Percentiles rank a stretch among this genome's conserved stretches.
These are phyloP conservation scores for Standfussiana lucernea DNA, from an alignment of 2,888 invertebrate genomes.

Conservation along the genomic window DNA sequence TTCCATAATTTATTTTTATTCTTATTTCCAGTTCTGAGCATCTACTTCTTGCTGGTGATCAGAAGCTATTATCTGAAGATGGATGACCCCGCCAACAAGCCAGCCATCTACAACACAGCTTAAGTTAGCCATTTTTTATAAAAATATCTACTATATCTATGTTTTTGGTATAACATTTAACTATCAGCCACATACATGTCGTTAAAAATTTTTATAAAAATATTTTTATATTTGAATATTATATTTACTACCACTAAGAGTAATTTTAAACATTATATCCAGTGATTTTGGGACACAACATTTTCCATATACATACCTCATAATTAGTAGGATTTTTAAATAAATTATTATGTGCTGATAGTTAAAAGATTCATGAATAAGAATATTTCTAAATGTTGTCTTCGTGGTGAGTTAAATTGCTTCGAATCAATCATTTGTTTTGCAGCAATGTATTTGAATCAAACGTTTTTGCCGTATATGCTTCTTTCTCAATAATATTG, in stretches of 20 bases:
- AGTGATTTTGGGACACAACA: not conserved
- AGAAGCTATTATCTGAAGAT: constrained; percentile 69
- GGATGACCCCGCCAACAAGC: constrained; percentile 60
- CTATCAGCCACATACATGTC: constrained; percentile 49
- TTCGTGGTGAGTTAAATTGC: constrained; percentile 51
- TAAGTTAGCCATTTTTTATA: constrained; percentile 28
- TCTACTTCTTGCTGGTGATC: constrained; percentile 68
- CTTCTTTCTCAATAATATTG: constrained; percentile 40
- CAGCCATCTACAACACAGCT: constrained; percentile 62
- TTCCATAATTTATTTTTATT: not conserved
- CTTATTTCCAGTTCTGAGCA: constrained; percentile 63
- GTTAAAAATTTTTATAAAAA: not conserved
- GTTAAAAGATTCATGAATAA: constrained; percentile 33
- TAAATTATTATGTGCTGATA: constrained; percentile 38
- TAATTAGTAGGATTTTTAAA: not conserved
- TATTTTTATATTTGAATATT: constrained; percentile 7
- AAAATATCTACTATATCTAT: constrained; percentile 35
- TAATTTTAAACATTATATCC: not conserved
- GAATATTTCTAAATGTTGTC: constrained; percentile 52
- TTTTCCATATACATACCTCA: constrained; percentile 35
- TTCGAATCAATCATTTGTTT: constrained; percentile 36
- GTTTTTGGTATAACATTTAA: constrained; percentile 31
- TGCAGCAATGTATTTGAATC: constrained; percentile 35
- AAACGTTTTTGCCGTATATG: constrained; percentile 36
- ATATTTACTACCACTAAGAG: not conserved